These are phyloP conservation scores for Eudasyphora cyanicolor DNA, from an alignment of 2,888 invertebrate genomes.

Conservation along the genomic window DNA sequence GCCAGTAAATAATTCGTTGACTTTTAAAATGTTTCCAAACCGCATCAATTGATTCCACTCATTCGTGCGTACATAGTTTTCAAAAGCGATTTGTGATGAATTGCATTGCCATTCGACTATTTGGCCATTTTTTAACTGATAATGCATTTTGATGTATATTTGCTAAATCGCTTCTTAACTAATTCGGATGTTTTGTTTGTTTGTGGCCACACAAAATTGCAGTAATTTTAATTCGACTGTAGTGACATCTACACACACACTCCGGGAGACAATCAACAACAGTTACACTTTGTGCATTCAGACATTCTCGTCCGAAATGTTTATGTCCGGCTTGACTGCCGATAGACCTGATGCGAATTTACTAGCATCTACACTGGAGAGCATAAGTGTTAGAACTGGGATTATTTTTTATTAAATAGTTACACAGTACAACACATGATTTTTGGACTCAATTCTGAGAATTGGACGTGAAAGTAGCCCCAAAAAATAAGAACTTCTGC, in stretches of 20 bases:
- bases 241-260: not conserved
- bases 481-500: no score
- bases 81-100: not conserved
- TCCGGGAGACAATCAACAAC: constrained; percentile 23
- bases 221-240: not conserved
- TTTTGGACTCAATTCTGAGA: no score
- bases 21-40: not conserved
- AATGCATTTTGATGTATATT: constrained; percentile 12
- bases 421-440: no score
- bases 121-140: not conserved
- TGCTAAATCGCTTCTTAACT: not conserved
- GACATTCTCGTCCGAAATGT: constrained; percentile 45
- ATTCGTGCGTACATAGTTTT: not conserved
- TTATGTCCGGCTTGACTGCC: not conserved
- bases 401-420: no score
- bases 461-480: no score
- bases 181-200: not conserved
- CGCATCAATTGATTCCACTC: not conserved
- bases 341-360: not conserved
- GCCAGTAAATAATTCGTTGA: not conserved
- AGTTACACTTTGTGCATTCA: constrained; percentile 52
- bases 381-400: no score
- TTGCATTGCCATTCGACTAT: not conserved
- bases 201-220: not conserved
- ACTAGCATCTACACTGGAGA: not conserved